phyloP scores from a whole-genome alignment of 2,797 vertebrate species.

The Chromobotia macracanthus region DNA sequence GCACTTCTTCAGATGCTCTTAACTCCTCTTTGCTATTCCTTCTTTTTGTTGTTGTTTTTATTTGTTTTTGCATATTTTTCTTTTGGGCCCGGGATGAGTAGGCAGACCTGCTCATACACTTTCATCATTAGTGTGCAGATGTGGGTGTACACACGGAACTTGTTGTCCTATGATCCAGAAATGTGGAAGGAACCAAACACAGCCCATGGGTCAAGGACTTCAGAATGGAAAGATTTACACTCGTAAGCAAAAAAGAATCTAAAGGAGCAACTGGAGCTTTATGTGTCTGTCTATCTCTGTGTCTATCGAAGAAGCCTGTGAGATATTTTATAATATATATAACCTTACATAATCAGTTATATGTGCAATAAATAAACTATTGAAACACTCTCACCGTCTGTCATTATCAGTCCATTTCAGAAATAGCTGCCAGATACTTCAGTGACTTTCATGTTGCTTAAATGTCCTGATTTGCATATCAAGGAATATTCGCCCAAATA shows the following conservation, averaged over 20 bases:
- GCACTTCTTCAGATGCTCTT: conserved; percentile 24
- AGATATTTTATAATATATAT: conserved; percentile 75
- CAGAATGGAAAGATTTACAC: conserved; percentile 19
- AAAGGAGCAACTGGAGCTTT: conserved; percentile 80
- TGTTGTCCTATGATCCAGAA: conserved; percentile 43
- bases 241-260: conserved; percentile 67
- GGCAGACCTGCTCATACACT: conserved; percentile 30
- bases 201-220: conserved; percentile 74
- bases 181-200: conserved; percentile 68
- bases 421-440: conserved; percentile 17
- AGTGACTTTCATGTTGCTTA: not conserved
- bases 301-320: conserved; percentile 69
- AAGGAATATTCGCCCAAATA: conserved; percentile 1
- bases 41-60: conserved; percentile 2
- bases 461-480: not conserved
- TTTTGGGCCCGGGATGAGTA: conserved; percentile 31
- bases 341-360: conserved; percentile 59
- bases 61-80: conserved; percentile 1
- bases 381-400: conserved; percentile 75
- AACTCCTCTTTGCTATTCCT: conserved; percentile 16
- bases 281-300: conserved; percentile 78
- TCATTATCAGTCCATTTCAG: conserved; percentile 72
- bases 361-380: conserved; percentile 74
- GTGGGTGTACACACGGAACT: conserved; percentile 39
- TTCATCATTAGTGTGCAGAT: conserved; percentile 42